Percentiles rank a stretch among this genome's conserved stretches.
Evolutionary conservation across 2,888 invertebrate species (phyloP).

Genomic region (Mamestra brassicae): DNA sequence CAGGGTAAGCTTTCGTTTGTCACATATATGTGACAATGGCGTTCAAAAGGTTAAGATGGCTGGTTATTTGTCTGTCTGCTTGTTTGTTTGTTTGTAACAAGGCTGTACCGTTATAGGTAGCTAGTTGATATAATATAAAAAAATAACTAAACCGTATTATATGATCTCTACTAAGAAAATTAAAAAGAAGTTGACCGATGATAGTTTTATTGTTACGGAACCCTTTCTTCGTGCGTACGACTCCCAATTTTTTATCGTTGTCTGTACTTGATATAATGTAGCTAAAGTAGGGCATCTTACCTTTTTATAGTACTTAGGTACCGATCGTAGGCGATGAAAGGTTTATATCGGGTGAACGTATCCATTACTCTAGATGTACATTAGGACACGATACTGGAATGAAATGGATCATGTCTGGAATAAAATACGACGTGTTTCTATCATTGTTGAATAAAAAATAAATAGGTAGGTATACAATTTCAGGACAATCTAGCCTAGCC

Average conservation of each 20-base stretch:
- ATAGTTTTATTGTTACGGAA: not conserved
- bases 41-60: no score
- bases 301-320: slow-evolving; percentile 46
- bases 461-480: not conserved
- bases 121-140: no score
- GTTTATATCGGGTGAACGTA: slow-evolving; percentile 33
- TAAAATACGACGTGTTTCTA: slow-evolving; percentile 8
- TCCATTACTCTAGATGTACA: slow-evolving; percentile 39
- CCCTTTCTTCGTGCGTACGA: not conserved
- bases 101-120: not conserved
- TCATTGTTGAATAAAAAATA: not conserved
- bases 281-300: slow-evolving; percentile 17
- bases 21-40: no score
- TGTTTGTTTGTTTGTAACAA: not conserved
- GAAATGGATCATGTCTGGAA: slow-evolving; percentile 26
- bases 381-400: slow-evolving; percentile 32
- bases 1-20: no score
- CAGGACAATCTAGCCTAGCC: not conserved
- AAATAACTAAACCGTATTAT: not conserved
- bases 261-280: slow-evolving; percentile 8
- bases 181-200: not conserved
- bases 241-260: slow-evolving; percentile 4
- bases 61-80: not conserved
- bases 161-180: no score
- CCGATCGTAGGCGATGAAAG: slow-evolving; percentile 21